Conservation (phyloP, 2,888 invertebrate species). For the Rhagophthalmus giganteus region DNA sequence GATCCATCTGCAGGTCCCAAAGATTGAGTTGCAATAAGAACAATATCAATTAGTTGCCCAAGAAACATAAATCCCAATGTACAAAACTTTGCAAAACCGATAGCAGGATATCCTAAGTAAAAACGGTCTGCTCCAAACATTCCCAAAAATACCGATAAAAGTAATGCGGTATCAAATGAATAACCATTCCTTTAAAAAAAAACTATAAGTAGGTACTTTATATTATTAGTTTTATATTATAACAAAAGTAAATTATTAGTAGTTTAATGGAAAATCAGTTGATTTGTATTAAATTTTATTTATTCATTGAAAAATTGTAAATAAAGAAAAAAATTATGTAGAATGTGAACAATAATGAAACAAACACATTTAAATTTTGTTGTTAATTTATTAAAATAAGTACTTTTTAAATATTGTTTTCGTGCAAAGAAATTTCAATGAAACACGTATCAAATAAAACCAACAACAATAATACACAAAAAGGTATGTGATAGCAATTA, state of each 20-base stretch:
- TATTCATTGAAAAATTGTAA: too few species aligned
- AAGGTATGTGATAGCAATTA: too few species aligned
- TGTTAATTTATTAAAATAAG: too few species aligned
- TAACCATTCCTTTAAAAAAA: constrained; percentile 87
- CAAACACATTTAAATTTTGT: constrained; percentile 4
- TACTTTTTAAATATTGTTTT: too few species aligned
- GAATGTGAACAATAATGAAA: constrained; percentile 5
- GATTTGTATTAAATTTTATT: too few species aligned
- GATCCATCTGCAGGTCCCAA: constrained; percentile 95
- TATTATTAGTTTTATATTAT: too few species aligned
- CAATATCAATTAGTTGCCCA: constrained; percentile 91
- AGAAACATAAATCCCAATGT: constrained; percentile 96
- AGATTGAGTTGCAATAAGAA: constrained; percentile 92
- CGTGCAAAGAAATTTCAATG: too few species aligned
- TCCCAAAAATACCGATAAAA: constrained; percentile 94
- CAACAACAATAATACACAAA: background rate
- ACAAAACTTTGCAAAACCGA: constrained; percentile 92
- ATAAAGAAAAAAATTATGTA: too few species aligned
- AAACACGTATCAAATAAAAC: too few species aligned
- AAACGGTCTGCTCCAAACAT: constrained; percentile 98
- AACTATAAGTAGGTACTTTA: too few species aligned
- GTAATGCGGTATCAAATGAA: constrained; percentile 85
- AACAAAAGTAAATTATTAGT: too few species aligned
- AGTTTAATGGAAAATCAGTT: too few species aligned
- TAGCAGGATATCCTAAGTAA: constrained; percentile 96